Evolutionary conservation across 2,797 vertebrate species (phyloP), one percentile per base, ranked within the genome.

Genomic region (Xenops minutus): DNA sequence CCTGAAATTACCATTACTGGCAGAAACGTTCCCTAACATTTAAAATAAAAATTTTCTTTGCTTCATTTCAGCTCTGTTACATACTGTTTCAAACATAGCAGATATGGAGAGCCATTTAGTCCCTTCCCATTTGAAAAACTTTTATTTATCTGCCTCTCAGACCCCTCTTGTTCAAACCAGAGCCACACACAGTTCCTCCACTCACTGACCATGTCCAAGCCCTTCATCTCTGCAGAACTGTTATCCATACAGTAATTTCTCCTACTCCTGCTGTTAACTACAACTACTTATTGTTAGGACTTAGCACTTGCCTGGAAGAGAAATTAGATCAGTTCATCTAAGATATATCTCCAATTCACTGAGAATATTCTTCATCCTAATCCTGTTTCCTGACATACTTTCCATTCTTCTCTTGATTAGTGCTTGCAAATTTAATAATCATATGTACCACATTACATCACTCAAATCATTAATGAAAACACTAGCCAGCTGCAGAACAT

Each of bases 381-480:
- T 87, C 62, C 76, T 92, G 85, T 95, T 96, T 94, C 43, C 66
- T 56, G 72, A 48, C 58, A 77, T 81, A 83, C 44, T 61, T 93
- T 29, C 85, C 73, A 86, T 97, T 95, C 83, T 81, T 97, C 87
- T 93, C 79, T 92, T 88, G 72, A 85, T 77, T 88, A 88, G 23
- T 86, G 61, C 73, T 72, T 84, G 51, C 21, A 96, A 95, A 96
- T 93, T 86, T 64, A 95, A 93, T 97, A 95, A 95, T 93, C 82
- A 88, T 95, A 94, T 88, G 88, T 32, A 58, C 61, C 62, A 46
- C 36, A 78, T 72, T 44, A 68, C 72, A 86, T 96, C 78, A 76
- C 22, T 83, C 59, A 80, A 89, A 89, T 71, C 55, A 85, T 88
- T 89, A 93, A 91, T 73, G 73, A 84, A 88, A 96, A 93, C 51